Evolutionary conservation across 2,797 vertebrate genomes (phyloP).

Genomic region (Pseudochromis fuscus): DNA sequence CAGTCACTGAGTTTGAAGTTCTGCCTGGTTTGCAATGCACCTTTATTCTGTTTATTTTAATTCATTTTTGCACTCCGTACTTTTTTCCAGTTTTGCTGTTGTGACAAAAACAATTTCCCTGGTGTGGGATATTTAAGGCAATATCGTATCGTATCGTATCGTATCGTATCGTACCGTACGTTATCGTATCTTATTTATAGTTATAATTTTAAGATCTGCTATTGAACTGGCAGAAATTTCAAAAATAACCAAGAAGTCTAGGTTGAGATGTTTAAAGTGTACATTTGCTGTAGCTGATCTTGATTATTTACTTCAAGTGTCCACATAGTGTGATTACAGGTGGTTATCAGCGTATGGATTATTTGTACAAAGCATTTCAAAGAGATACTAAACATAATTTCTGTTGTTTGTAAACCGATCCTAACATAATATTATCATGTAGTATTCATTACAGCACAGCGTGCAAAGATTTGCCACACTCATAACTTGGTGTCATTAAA

Average conservation of each 20-base stretch:
- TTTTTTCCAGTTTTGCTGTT: too few species aligned
- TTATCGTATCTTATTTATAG: too few species aligned
- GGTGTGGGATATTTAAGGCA: too few species aligned
- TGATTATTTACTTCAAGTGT: constrained; percentile 2
- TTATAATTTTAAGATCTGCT: too few species aligned
- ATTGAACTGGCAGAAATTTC: background rate
- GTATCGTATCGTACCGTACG: too few species aligned
- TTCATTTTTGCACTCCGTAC: constrained; percentile 19
- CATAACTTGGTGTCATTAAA: constrained; percentile 42
- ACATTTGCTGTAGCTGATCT: constrained; percentile 1
- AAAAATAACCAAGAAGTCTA: background rate
- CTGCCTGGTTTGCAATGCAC: constrained; percentile 79
- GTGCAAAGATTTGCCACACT: background rate
- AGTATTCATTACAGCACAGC: background rate
- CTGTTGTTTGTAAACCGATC: background rate
- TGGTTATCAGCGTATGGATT: background rate
- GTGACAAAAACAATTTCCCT: too few species aligned
- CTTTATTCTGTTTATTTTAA: background rate
- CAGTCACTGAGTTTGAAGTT: constrained; percentile 65
- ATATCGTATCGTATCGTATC: too few species aligned
- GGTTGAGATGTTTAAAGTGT: background rate
- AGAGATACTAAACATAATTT: background rate
- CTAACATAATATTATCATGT: background rate
- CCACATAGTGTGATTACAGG: constrained; percentile 9
- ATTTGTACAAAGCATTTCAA: background rate